Evolutionary conservation across 1,140 invertebrate genomes (phyloP), one percentile per base, ranked within the genome.

Genomic region (Apis cerana): DNA sequence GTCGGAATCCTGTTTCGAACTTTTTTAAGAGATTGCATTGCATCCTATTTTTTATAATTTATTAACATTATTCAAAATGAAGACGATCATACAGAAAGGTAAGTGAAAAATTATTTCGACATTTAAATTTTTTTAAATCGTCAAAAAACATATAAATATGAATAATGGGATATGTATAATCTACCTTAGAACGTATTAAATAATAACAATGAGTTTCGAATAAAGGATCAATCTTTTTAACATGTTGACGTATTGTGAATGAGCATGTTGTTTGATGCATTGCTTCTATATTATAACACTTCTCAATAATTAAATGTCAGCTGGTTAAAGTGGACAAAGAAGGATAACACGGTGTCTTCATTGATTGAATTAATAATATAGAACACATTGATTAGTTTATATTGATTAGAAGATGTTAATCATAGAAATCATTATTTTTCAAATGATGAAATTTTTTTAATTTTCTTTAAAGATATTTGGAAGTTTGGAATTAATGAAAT

Each of bases 241-340:
- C 13, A 33, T 61, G 13, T 70, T 10, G 54, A 54, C 13, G 27
- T 56, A 15, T 70, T 50, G 10, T 17, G 4, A n/a, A 0, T 12
- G 19, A 56, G 21, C 19, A 23, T 17, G 77, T 72, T 61, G 65
- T 75, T 56, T n/a, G 69, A 10, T 68, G 75, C 65, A 17, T 48
- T 52, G 69, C 56, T 43, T 43, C 5, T 43, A 64, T 61, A 58
- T 72, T 59, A 17, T 50, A 61, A 54, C 78, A 64, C 75, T 80
- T 87, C 48, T 64, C 80, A 69, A 82, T 89, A 86, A 88, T 86
- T 82, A 83, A 88, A 83, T 71, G 86, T 85, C 80, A 83, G 75
- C 27, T 71, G 70, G 54, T 71, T 85, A 61, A n/a, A 65, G 33
- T 62, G 65, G 27, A 84, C 69, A 61, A 23, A 54, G 58, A 64